Evolutionary conservation across 2,113 vertebrate species (phyloP), one percentile per base, ranked within the genome.

Genomic region (cat (Felis catus)): DNA sequence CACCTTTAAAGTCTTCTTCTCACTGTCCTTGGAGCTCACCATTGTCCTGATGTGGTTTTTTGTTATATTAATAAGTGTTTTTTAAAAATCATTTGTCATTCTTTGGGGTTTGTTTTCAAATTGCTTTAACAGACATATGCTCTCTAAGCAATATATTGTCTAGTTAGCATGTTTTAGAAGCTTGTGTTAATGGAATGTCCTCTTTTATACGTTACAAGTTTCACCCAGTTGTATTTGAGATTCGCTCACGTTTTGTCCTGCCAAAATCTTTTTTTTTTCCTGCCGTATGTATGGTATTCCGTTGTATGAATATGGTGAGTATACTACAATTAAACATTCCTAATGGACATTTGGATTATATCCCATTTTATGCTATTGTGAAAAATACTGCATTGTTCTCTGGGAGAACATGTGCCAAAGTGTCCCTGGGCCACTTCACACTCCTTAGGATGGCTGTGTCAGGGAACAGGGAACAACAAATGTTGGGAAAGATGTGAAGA

Each of bases 151-250:
- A 16, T 93, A 53, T 41, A 48, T 78, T 81, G 4, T 91, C 51
- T 89, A 74, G 19, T 61, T 96, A 94, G 12, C 66, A 33, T 95
- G 58, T 58, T 94, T 97, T 82, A 94, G 51, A 92, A 39, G 29
- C 70, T 87, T 81, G 3, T 88, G 2, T 94, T 81, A 96, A 58
- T 66, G 63, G 39, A 80, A 87, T 81, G 27, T 61, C 33, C 45
- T 89, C 33, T 86, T 96, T 94, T 89, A 8, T 68, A 90, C 61
- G 73, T 92, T 92, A 31, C 0, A 79, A 29, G 48, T 88, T 91
- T 80, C 23, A 80, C 7, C n/a, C 4, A 65, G 16, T 84, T 97
- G n/a, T 91, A 19, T 94, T 89, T 90, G 39, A 82, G 51, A 80
- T 80, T 79, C 85, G 81, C 36, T 89, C 45, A 33, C 90, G 7